Percentiles rank a stretch among this genome's conserved stretches.
These are phyloP conservation scores for Anoplophora glabripennis DNA, from an alignment of 1,140 invertebrate species.

Conservation along the genomic window DNA sequence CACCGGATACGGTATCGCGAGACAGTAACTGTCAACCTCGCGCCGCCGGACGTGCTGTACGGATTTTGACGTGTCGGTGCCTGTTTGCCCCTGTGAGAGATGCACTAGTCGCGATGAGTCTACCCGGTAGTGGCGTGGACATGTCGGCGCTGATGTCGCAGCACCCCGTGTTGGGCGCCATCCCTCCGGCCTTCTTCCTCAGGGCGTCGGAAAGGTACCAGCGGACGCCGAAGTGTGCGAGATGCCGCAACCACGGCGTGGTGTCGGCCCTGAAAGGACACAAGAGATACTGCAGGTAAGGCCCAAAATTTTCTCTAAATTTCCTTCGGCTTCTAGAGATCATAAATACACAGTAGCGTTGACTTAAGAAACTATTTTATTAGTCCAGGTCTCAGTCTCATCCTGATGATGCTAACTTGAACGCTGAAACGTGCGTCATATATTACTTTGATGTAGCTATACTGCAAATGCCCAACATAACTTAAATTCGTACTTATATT, in stretches of 20 bases:
- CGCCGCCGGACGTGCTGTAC: background rate
- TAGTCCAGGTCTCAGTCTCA: too few relatives aligned
- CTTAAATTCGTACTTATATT: too few relatives aligned
- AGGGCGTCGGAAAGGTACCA: conserved; percentile 89
- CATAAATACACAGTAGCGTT: too few relatives aligned
- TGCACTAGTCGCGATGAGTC: conserved; percentile 57
- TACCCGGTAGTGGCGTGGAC: conserved; percentile 74
- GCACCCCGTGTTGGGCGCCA: conserved; percentile 75
- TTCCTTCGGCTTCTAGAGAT: too few relatives aligned
- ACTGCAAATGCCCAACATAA: too few relatives aligned
- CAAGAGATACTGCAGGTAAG: conserved; percentile 80
- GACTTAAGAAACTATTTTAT: too few relatives aligned
- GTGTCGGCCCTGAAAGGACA: conserved; percentile 97
- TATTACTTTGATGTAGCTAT: too few relatives aligned
- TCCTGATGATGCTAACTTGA: too few relatives aligned
- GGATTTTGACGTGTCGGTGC: too few relatives aligned
- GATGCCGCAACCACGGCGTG: conserved; percentile 97
- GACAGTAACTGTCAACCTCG: conserved; percentile 27
- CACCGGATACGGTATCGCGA: conserved; percentile 39
- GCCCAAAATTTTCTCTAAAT: too few relatives aligned
- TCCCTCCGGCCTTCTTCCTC: conserved; percentile 79
- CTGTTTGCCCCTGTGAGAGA: too few relatives aligned
- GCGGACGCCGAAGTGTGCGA: conserved; percentile 97
- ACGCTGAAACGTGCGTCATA: too few relatives aligned
- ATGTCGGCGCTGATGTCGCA: conserved; percentile 78